Base-by-base conservation (phyloP, 1,140 invertebrate genomes). In the Colletes latitarsis region DNA sequence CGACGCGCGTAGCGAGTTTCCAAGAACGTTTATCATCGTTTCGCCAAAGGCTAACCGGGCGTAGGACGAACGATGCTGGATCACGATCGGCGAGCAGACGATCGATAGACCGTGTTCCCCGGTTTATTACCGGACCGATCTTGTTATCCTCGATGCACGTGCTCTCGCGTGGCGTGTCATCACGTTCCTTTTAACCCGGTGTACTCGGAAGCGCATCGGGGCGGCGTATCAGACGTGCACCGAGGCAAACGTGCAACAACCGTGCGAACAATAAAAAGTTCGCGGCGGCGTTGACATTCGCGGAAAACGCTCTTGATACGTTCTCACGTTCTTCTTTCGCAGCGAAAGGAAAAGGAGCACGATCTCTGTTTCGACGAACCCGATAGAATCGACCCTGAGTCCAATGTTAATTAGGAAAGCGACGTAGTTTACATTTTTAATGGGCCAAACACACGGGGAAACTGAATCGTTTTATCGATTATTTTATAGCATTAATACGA, bases 281-380 rank as follows among this genome's bases (percentile, higher is more conserved):
- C 49, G 15, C 6, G 30, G 49, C 14, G 17, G n/a, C 52, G 62
- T 60, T 46, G 52, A 52, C 52, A 12, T 52, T 49, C 77, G 63
- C 14, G 39, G 66, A 69, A 62, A 52, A 30, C 17, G 53, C 17
- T 55, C 30, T 63, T 14, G 21, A 75, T 46, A 5, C 49, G 63
- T 62, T 53, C 80, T 82, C 80, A 43, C 68, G 30, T 66, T 82
- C 62, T n/a, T 67, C 81, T 82, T 82, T 82, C 81, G 9, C 53
- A 15, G n/a, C n/a, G 81, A 82, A 82, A 82, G 75, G 15, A 53
- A 63, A 71, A 17, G 14, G 75, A 78, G 76, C 6, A 17, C 53
- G 19, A 46, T 46, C 3, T 30, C 30, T 30, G 30, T 30, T 30
- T 30, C 30, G 30, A 30, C 30, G 30, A 30, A 30, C 30, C 30